A percentile compares a stretch with the other conserved stretches of the same genome.
Evolutionary conservation across 2,888 invertebrate genomes (phyloP).

Genomic region (Amphimallon solstitiale): DNA sequence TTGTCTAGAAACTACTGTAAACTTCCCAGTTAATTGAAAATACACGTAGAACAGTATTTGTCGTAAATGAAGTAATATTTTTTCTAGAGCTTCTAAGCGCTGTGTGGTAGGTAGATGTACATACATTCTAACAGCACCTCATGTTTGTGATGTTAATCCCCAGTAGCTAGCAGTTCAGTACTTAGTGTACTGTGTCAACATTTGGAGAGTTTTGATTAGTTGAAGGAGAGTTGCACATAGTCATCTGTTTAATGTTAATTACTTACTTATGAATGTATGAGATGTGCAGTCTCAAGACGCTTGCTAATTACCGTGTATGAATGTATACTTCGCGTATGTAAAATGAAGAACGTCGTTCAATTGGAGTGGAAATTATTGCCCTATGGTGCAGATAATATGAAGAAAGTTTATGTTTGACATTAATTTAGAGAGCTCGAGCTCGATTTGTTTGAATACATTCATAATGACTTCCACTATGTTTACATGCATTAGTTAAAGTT

Average conservation of each 20-base stretch:
- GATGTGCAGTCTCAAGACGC: slow-evolving; percentile 50
- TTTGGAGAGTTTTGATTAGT: slow-evolving; percentile 51
- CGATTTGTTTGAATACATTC: slow-evolving; percentile 11
- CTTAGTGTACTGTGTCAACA: slow-evolving; percentile 49
- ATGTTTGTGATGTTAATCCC: slow-evolving; percentile 35
- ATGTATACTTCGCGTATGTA: slow-evolving; percentile 8
- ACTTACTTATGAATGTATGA: slow-evolving; percentile 53
- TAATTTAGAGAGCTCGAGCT: slow-evolving; percentile 16
- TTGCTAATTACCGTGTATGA: slow-evolving; percentile 33
- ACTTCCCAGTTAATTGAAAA: slow-evolving; percentile 33
- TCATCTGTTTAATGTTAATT: slow-evolving; percentile 57
- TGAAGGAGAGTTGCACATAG: slow-evolving; percentile 46
- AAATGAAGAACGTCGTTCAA: slow-evolving; percentile 24
- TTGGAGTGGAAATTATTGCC: slow-evolving; percentile 30
- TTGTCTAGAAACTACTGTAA: slow-evolving; percentile 25
- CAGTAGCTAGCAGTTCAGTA: slow-evolving; percentile 42
- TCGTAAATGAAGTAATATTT: slow-evolving; percentile 32
- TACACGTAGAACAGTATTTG: slow-evolving; percentile 31
- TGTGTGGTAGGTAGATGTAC: slow-evolving; percentile 1
- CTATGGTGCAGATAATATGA: slow-evolving; percentile 23
- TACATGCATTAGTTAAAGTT: background rate
- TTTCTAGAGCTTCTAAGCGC: slow-evolving; percentile 18
- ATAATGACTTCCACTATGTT: background rate
- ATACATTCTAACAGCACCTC: background rate
- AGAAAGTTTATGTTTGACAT: slow-evolving; percentile 19